Evolutionary conservation across 1,140 invertebrate genomes (phyloP), one percentile per base, ranked within the genome.

Genomic region (Pollicipes pollicipes): DNA sequence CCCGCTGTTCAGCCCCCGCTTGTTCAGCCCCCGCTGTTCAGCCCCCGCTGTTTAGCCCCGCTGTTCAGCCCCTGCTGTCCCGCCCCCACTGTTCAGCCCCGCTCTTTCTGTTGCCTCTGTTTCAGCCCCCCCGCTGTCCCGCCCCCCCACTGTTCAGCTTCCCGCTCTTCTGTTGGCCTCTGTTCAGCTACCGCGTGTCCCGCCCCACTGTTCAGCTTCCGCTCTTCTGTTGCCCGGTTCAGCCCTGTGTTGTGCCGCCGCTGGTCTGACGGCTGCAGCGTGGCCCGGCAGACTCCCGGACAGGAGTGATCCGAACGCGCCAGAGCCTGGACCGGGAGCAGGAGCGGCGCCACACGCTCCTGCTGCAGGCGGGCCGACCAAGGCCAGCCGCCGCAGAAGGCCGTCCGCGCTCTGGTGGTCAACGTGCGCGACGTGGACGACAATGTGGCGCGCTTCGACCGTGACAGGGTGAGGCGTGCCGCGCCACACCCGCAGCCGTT

Each of bases 301-400:
- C 84, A 0, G 90, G 90, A 0, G 72, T 90, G 17, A 88, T 93
- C n/a, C 88, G 83, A 0, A 90, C 88, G 0, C 81, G 81, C 0
- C 82, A 84, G 45, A 73, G 82, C 0, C 75, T 93, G 24, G 90
- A 93, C 76, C 80, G 90, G 0, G 90, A 93, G 76, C 79, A 78
- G 0, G 86, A 87, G 74, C 84, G 84, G 16, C 84, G 84, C 71
- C 90, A 90, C 75, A 88, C 87, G 4, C 77, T 93, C 58, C 85
- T 91, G 21, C 76, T 91, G 0, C 84, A 88, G 2, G 88, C 88
- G 1, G n/a, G 84, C 85, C 70, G 90, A 92, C 78, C 81, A 85
- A 28, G 90, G 90, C 0, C 82, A 84, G 66, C 88, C 89, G 1
- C 86, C 88, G 17, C 89, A 91, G 75, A 87, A 88, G 72, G 83